Conservation (phyloP, 2,113 vertebrate genomes). For the Coregonus clupeaformis region DNA sequence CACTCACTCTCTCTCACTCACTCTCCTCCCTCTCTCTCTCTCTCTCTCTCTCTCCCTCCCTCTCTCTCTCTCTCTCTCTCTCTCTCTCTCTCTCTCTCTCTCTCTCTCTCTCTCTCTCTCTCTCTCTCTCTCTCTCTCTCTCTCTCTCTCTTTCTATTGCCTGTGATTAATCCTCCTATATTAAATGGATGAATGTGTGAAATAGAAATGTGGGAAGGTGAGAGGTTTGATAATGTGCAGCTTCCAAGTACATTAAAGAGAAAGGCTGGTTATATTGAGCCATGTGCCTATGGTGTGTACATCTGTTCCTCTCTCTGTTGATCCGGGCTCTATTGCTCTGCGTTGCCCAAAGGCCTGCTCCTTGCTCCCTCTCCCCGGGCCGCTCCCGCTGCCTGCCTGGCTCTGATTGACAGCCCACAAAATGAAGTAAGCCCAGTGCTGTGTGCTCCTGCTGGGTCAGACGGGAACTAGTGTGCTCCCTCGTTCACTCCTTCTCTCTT, state of each 20-base stretch:
- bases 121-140: background rate
- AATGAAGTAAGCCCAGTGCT: slow-evolving; percentile 60
- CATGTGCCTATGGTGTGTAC: slow-evolving; percentile 47
- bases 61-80: too few relatives aligned
- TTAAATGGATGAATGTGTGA: slow-evolving; percentile 38
- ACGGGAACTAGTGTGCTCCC: slow-evolving; percentile 39
- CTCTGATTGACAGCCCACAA: slow-evolving; percentile 70
- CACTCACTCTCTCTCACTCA: slow-evolving; percentile 21
- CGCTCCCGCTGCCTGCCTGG: slow-evolving; percentile 13
- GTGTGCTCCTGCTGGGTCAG: slow-evolving; percentile 47
- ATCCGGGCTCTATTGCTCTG: slow-evolving; percentile 54
- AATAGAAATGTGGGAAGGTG: slow-evolving; percentile 33
- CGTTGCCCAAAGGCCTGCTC: slow-evolving; percentile 35
- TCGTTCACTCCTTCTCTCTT: slow-evolving; percentile 42
- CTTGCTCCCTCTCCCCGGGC: slow-evolving; percentile 18
- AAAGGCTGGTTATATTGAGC: slow-evolving; percentile 46
- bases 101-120: background rate
- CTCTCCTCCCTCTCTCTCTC: too few relatives aligned
- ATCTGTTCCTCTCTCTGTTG: slow-evolving; percentile 59
- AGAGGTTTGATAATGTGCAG: slow-evolving; percentile 28
- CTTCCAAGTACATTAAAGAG: slow-evolving; percentile 49
- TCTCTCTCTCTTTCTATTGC: slow-evolving; percentile 31
- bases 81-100: background rate
- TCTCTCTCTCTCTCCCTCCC: too few relatives aligned
- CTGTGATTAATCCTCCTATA: slow-evolving; percentile 40